phyloP scores from a whole-genome alignment of 2,888 invertebrate species.

The Oligia fasciuncula region DNA sequence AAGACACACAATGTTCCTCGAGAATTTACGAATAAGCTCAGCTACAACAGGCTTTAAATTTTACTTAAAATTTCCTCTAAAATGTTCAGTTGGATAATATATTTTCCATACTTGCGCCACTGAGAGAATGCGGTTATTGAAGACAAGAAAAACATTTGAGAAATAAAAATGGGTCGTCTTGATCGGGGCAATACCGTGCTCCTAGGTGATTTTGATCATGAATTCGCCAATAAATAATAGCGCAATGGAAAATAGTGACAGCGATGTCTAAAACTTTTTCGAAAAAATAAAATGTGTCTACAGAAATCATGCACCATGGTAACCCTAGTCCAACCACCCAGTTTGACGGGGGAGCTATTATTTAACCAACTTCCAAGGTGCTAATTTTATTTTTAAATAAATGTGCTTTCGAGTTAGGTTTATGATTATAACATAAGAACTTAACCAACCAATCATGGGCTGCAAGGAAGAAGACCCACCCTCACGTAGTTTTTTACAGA shows the following conservation, averaged over 20 bases:
- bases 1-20: not conserved
- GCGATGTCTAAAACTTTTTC: not conserved
- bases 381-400: slow-evolving; percentile 54
- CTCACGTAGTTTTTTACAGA: not conserved
- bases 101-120: not conserved
- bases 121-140: not conserved
- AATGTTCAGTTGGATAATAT: not conserved
- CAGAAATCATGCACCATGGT: slow-evolving; percentile 12
- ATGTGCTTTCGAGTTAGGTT: slow-evolving; percentile 19
- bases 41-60: not conserved
- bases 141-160: not conserved
- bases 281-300: not conserved
- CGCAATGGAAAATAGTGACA: not conserved
- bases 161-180: no score
- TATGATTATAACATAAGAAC: not conserved
- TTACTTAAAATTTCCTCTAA: not conserved
- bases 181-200: not conserved
- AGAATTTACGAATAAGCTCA: slow-evolving; percentile 17
- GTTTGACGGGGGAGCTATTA: slow-evolving; percentile 10
- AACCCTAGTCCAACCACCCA: slow-evolving; percentile 1
- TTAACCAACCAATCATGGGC: not conserved
- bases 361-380: not conserved
- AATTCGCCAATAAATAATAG: not conserved
- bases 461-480: not conserved
- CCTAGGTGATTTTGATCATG: not conserved